Conservation (phyloP, 2,888 invertebrate genomes). For the Xanthorhoe spadicearia region DNA sequence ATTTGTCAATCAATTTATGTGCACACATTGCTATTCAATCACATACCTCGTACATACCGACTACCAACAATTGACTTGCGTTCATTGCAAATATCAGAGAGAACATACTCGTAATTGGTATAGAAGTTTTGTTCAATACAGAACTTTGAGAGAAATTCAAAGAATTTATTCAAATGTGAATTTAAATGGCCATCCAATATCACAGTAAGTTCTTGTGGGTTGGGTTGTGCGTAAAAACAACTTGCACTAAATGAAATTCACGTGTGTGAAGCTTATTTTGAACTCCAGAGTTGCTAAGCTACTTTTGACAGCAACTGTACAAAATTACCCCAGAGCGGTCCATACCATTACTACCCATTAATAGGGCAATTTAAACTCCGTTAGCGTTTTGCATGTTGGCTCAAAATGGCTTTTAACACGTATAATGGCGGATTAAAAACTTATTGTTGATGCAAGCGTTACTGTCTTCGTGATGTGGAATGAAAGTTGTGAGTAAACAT, state of each 20-base stretch:
- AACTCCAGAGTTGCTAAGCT: slow-evolving; percentile 16
- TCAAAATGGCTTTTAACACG: slow-evolving; percentile 62
- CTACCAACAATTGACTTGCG: too few relatives aligned
- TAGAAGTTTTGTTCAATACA: too few relatives aligned
- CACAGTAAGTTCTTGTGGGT: not conserved
- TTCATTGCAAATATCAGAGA: too few relatives aligned
- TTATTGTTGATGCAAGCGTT: slow-evolving; percentile 51
- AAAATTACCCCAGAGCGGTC: slow-evolving; percentile 43
- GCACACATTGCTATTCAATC: too few relatives aligned
- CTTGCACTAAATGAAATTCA: not conserved
- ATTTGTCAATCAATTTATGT: too few relatives aligned
- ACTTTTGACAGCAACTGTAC: slow-evolving; percentile 23
- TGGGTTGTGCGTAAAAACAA: too few relatives aligned
- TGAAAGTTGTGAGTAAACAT: slow-evolving; percentile 7
- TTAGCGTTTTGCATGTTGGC: slow-evolving; percentile 62
- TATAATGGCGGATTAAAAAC: slow-evolving; percentile 59
- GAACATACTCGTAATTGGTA: too few relatives aligned
- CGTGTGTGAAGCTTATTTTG: not conserved
- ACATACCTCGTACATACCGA: too few relatives aligned
- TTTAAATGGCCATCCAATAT: not conserved
- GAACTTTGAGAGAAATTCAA: too few relatives aligned
- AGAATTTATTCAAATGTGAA: too few relatives aligned
- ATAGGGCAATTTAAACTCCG: slow-evolving; percentile 65
- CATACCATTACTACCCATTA: slow-evolving; percentile 62
- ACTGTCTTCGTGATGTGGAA: slow-evolving; percentile 31